A percentile compares a stretch with the other conserved stretches of the same genome.
Conservation (phyloP, 2,113 vertebrate genomes). For the Cyanoramphus novaezelandiae region DNA sequence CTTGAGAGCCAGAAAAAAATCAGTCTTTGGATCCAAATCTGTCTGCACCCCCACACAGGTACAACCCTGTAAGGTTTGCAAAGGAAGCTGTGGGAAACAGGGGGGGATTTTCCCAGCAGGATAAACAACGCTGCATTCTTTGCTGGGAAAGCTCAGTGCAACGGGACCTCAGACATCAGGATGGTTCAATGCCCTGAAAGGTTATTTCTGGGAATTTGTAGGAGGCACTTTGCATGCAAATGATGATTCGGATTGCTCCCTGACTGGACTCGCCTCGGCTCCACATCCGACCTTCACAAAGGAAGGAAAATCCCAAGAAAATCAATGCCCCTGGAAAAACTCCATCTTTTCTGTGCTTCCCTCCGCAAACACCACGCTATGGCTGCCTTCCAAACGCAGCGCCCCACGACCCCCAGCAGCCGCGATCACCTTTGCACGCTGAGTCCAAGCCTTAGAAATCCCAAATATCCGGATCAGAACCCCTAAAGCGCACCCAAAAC, state of each 20-base stretch:
- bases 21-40: background rate
- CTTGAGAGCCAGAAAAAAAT: background rate
- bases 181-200: background rate
- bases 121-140: accelerated
- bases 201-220: background rate
- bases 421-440: accelerated
- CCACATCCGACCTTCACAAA: background rate
- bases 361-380: accelerated
- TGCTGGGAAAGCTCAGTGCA: accelerated
- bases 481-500: accelerated
- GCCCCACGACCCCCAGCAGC: accelerated
- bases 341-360: background rate
- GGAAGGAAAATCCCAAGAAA: background rate
- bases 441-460: background rate
- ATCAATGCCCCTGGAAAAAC: background rate
- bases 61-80: background rate
- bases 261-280: accelerated
- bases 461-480: background rate
- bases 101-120: background rate
- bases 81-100: background rate
- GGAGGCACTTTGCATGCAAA: background rate
- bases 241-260: accelerated
- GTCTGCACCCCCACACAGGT: accelerated
- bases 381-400: accelerated
- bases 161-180: background rate